Percentiles rank a stretch among this genome's conserved stretches.
Evolutionary conservation across 2,888 invertebrate genomes (phyloP).

Genomic region (Leistus spinibarbis): DNA sequence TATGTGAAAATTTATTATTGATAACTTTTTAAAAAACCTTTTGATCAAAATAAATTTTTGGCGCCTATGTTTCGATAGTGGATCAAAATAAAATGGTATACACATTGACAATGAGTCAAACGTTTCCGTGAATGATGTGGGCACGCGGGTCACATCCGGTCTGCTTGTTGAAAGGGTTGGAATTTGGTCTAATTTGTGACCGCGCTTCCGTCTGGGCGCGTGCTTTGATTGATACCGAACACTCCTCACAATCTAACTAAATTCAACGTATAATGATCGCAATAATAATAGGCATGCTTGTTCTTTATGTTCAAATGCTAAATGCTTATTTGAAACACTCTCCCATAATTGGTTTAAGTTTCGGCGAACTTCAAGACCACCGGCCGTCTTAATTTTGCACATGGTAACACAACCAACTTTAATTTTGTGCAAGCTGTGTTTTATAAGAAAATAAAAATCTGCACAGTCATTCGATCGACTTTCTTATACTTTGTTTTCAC

Average conservation of each 20-base stretch:
- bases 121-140: slow-evolving; percentile 6
- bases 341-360: not conserved
- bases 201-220: slow-evolving; percentile 50
- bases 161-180: slow-evolving; percentile 46
- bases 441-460: too few species aligned
- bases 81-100: not conserved
- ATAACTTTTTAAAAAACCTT: not conserved
- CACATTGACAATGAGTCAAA: not conserved
- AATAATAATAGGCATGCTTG: slow-evolving; percentile 26
- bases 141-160: slow-evolving; percentile 41
- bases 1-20: too few species aligned
- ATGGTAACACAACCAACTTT: not conserved
- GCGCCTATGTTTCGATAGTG: not conserved
- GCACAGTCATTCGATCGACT: too few species aligned
- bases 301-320: not conserved
- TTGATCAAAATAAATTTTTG: not conserved
- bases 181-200: slow-evolving; percentile 48
- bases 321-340: not conserved
- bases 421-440: not conserved
- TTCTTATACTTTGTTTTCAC: too few species aligned
- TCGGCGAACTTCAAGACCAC: not conserved
- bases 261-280: slow-evolving; percentile 15
- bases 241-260: slow-evolving; percentile 43
- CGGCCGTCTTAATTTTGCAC: not conserved
- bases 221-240: slow-evolving; percentile 49